Evolutionary conservation across 2,888 invertebrate species (phyloP), one percentile per base, ranked within the genome.

Genomic region (Catocala sponsa): DNA sequence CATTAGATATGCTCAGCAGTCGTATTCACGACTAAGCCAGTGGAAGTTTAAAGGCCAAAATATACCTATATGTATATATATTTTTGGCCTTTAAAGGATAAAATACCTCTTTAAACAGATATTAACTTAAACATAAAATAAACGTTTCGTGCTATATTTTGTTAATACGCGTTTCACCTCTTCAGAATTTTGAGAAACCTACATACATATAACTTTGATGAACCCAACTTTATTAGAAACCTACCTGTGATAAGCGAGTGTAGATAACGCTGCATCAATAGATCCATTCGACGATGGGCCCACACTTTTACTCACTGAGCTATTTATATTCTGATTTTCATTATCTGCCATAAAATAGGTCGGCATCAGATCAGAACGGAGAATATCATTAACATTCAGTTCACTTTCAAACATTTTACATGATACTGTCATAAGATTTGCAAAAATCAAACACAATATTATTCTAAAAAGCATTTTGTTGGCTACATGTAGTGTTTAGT

Each of bases 181-280:
- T n/a, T n/a, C n/a, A n/a, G n/a, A n/a, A n/a, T n/a, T n/a, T n/a
- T n/a, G n/a, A n/a, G n/a, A n/a, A n/a, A n/a, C n/a, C n/a, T n/a
- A n/a, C n/a, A n/a, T n/a, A n/a, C n/a, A n/a, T n/a, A n/a, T n/a
- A n/a, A n/a, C n/a, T n/a, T n/a, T n/a, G n/a, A n/a, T n/a, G n/a
- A n/a, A n/a, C n/a, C n/a, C n/a, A n/a, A 9, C 35, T 15, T 11
- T 25, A 12, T 5, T 44, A 6, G 42, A 11, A 9, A 9, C 11
- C 1, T 89, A 97, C 97, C 97, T 96, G 85, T 97, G 97, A 90
- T 94, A 97, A 60, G 93, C 94, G 92, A 97, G 96, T 6, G 96
- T 96, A 15, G 94, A 92, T 33, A 96, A 90, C 0, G 97, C 97
- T 44, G 95, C 95, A 71, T 93, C 90, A 46, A 96, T 95, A 5